Percentiles rank a stretch among this genome's conserved stretches.
Evolutionary conservation across 2,888 invertebrate genomes (phyloP).

Genomic region (Dimorphilus gyrociliatus): DNA sequence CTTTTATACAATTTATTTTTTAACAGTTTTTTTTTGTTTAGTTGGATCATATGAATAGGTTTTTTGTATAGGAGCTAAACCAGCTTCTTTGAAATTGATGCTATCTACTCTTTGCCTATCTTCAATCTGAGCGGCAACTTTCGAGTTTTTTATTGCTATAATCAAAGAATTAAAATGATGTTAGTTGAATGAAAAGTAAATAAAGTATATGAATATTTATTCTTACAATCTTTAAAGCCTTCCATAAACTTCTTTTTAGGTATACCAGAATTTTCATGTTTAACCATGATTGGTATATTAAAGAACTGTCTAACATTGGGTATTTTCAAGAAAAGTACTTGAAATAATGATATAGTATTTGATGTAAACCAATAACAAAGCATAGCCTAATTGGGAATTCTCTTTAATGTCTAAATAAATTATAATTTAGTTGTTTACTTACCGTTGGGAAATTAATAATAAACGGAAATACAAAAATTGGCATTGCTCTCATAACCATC

Average conservation of each 20-base stretch:
- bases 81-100: slow-evolving; percentile 62
- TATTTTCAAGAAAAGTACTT: slow-evolving; percentile 59
- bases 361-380: slow-evolving; percentile 75
- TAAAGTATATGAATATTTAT: no score
- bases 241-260: slow-evolving; percentile 53
- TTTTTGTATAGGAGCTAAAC: slow-evolving; percentile 66
- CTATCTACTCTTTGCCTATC: slow-evolving; percentile 60
- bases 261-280: slow-evolving; percentile 43
- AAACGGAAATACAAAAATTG: slow-evolving; percentile 63
- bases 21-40: slow-evolving; percentile 10
- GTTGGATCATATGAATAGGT: slow-evolving; percentile 68
- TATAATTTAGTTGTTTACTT: no score
- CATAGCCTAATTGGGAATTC: no score
- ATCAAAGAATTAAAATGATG: no score
- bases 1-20: no score
- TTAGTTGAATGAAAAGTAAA: no score
- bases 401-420: no score
- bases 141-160: slow-evolving; percentile 48
- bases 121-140: slow-evolving; percentile 46
- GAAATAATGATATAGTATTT: slow-evolving; percentile 64
- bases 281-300: slow-evolving; percentile 49
- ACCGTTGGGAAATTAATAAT: slow-evolving; percentile 69
- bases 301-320: slow-evolving; percentile 57
- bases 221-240: slow-evolving; percentile 61
- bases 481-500: slow-evolving; percentile 57